Evolutionary conservation across 2,888 invertebrate genomes (phyloP).

Genomic region (Scaptodrosophila latifasciaeformis): DNA sequence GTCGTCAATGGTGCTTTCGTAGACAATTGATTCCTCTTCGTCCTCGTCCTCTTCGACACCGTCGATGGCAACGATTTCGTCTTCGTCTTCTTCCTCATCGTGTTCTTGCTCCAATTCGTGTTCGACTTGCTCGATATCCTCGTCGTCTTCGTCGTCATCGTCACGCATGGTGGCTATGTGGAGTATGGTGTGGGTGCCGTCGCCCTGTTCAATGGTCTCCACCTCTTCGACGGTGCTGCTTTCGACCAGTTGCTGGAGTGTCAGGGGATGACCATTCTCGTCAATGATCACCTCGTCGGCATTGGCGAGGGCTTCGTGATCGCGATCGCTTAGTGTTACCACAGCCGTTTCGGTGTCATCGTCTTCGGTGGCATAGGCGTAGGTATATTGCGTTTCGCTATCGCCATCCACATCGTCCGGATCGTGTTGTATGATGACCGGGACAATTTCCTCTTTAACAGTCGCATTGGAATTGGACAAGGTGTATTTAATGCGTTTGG

Average conservation of each 20-base stretch:
- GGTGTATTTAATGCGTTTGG: conserved; percentile 66
- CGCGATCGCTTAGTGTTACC: conserved; percentile 61
- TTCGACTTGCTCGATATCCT: conserved; percentile 13
- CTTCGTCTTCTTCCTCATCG: no score
- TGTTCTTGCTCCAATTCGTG: conserved; percentile 17
- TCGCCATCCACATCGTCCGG: conserved; percentile 44
- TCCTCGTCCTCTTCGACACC: conserved; percentile 43
- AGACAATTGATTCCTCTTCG: conserved; percentile 43
- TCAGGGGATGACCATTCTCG: conserved; percentile 68
- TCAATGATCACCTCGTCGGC: conserved; percentile 71
- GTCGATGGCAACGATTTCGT: neutral
- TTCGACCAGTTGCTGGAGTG: conserved; percentile 66
- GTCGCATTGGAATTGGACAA: conserved; percentile 28
- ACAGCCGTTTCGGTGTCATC: conserved; percentile 71
- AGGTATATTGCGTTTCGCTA: conserved; percentile 65
- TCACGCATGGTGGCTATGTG: conserved; percentile 44
- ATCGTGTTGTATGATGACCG: conserved; percentile 67
- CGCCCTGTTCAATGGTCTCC: conserved; percentile 63
- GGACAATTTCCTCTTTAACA: conserved; percentile 66
- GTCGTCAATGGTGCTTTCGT: conserved; percentile 47
- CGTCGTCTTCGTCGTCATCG: conserved; percentile 25
- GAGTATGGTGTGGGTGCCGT: conserved; percentile 68
- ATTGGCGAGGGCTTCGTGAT: conserved; percentile 46
- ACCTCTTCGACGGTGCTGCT: conserved; percentile 62
- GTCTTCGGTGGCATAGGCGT: conserved; percentile 66